A percentile compares a stretch with the other conserved stretches of the same genome.
These are phyloP conservation scores for Cyphomyrus discorhynchus DNA, from an alignment of 2,113 vertebrate genomes.

Conservation along the genomic window DNA sequence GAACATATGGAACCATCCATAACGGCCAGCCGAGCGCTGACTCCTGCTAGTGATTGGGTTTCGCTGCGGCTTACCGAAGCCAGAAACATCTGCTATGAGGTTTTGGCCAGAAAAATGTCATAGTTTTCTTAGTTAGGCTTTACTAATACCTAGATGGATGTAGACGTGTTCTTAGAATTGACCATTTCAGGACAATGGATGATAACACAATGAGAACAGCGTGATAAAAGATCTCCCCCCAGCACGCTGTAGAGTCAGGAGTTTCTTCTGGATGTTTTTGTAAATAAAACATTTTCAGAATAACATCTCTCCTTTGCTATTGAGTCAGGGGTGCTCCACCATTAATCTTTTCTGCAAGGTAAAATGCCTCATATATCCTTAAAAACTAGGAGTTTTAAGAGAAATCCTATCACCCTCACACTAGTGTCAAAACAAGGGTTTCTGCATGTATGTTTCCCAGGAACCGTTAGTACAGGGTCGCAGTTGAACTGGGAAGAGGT, in stretches of 20 bases:
- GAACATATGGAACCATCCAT: constrained; percentile 1
- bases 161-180: neutral
- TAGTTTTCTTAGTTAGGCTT: neutral
- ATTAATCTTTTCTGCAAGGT: neutral
- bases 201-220: neutral
- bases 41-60: neutral
- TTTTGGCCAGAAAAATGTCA: neutral
- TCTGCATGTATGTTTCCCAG: neutral
- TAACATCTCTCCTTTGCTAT: neutral
- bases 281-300: neutral
- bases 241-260: neutral
- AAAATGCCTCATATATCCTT: neutral
- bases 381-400: neutral
- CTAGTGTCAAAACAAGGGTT: neutral
- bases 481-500: neutral
- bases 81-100: neutral
- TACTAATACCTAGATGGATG: neutral
- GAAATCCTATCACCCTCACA: neutral
- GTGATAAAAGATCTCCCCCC: neutral
- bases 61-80: neutral
- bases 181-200: neutral
- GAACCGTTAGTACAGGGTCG: neutral
- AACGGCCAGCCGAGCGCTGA: neutral
- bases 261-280: neutral
- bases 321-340: neutral